Evolutionary conservation across 2,888 invertebrate genomes (phyloP), one percentile per base, ranked within the genome.

Genomic region (Timema cristinae): DNA sequence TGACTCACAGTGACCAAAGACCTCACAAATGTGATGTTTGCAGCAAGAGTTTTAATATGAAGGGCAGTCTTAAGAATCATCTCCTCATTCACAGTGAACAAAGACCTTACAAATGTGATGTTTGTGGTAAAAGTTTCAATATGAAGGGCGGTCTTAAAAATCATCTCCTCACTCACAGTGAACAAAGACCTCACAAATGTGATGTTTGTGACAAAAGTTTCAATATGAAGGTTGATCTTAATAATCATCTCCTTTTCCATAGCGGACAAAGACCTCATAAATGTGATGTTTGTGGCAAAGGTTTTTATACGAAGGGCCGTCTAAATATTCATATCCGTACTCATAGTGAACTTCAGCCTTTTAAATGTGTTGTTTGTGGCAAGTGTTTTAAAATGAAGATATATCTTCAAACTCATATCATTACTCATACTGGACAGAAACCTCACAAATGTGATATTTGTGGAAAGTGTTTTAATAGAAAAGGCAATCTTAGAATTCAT

Each of bases 291-390:
- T 32, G 32, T 32, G 32, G 32, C 32, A 32, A 32, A 4, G 32
- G 32, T 32, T 68, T 68, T 13, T 13, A 5, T 9, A 32, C 47
- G 5, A 51, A 16, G 7, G 10, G 52, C 48, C 10, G 5, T 7
- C 54, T 68, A 5, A 68, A 51, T 47, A 52, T 15, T 16, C 68
- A 68, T 52, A 1, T 51, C 15, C 52, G 51, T n/a, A 51, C 13
- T 15, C 68, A 68, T 68, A 52, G 48, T 32, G 68, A 54, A 16
- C n/a, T 32, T 10, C 15, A 15, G 15, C 68, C 68, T 32, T 32
- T 2, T 4, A 32, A 32, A 32, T 32, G 32, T 32, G 32, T 32
- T 32, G 32, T 32, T 32, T 68, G 68, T 52, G 49, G 54, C 7
- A 68, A 68, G 6, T 16, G 8, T 73, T 68, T 32, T 47, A 51